phyloP scores from a whole-genome alignment of 2,113 vertebrate genomes.

The Pterocles orientalis region DNA sequence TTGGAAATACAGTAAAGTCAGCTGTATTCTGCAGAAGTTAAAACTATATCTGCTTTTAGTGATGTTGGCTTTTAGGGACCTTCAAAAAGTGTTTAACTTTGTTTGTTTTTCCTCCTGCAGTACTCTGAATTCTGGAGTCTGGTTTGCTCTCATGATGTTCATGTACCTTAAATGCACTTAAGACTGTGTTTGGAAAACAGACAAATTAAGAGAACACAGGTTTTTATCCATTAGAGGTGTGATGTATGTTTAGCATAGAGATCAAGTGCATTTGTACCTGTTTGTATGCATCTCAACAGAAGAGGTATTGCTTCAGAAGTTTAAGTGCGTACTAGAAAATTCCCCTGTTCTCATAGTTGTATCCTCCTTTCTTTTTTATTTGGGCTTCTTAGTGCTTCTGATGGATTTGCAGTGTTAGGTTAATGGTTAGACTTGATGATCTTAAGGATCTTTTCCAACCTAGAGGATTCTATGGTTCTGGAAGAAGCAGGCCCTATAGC shows the following conservation, averaged over 20 bases:
- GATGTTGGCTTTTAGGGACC: background rate
- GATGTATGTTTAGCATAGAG: background rate
- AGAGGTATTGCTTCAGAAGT: background rate
- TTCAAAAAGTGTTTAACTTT: background rate
- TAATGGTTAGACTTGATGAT: background rate
- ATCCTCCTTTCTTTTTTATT: background rate
- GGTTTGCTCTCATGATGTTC: background rate
- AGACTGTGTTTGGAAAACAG: background rate
- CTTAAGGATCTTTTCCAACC: background rate
- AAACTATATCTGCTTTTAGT: background rate
- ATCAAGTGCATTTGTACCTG: background rate
- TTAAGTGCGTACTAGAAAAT: background rate
- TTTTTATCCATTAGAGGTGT: rapidly evolving
- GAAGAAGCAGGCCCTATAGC: background rate
- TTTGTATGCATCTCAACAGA: background rate
- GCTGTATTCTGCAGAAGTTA: background rate
- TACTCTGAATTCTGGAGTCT: background rate
- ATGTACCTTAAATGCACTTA: background rate
- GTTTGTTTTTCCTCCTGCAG: background rate
- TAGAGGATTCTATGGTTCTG: background rate
- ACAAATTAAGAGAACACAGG: background rate
- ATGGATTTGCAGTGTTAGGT: background rate
- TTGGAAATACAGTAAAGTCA: background rate
- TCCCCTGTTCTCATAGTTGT: background rate
- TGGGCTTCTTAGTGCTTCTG: background rate